These are phyloP conservation scores for Lates japonicus DNA, from an alignment of 2,797 vertebrate species.

Conservation along the genomic window DNA sequence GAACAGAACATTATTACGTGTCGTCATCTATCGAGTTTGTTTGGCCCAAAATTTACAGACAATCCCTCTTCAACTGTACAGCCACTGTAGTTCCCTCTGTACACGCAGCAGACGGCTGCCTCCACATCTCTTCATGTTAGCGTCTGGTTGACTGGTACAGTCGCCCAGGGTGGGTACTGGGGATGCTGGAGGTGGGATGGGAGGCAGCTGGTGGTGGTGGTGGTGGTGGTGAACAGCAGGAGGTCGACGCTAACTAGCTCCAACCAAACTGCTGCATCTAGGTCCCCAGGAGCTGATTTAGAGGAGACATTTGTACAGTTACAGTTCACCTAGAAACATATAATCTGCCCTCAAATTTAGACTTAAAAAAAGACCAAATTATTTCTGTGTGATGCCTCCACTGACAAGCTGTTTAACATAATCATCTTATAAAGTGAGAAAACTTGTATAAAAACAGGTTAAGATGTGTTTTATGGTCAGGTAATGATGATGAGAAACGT, in stretches of 20 bases:
- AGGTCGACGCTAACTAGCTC: slow-evolving; percentile 8
- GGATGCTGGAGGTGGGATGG: not conserved
- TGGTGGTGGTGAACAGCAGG: slow-evolving; percentile 34
- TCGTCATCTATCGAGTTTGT: not conserved
- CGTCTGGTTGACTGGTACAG: slow-evolving; percentile 5
- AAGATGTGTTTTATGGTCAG: not conserved
- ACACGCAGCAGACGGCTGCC: not conserved
- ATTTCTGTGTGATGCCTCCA: no score
- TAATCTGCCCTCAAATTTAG: not conserved
- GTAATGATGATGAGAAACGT: not conserved
- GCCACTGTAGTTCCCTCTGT: not conserved
- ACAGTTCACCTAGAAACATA: not conserved
- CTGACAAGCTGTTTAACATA: not conserved
- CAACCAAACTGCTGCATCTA: slow-evolving; percentile 12
- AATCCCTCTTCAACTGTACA: not conserved
- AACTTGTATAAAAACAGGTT: not conserved
- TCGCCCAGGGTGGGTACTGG: not conserved
- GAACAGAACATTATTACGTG: no score
- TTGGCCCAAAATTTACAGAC: no score
- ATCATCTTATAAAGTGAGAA: not conserved
- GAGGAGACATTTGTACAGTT: not conserved
- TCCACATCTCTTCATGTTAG: not conserved
- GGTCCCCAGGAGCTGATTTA: no score
- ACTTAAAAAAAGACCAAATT: no score
- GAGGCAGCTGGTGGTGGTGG: slow-evolving; percentile 25